Conservation (phyloP, 2,797 vertebrate genomes). For the Rhynchotus rufescens region DNA sequence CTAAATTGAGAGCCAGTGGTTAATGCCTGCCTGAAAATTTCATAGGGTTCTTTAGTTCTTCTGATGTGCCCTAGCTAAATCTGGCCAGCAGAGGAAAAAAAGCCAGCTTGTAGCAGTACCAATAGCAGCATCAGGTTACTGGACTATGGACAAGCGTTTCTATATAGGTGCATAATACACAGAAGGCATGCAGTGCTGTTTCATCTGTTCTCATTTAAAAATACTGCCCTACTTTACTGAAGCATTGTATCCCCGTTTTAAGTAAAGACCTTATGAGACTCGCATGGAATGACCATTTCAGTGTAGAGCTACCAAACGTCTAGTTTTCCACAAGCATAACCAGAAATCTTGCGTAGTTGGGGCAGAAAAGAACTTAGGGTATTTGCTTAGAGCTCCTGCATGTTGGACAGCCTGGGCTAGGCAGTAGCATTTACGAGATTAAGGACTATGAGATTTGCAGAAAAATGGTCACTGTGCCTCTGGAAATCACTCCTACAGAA, state of each 20-base stretch:
- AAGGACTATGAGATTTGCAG: not conserved
- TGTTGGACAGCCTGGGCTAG: not conserved
- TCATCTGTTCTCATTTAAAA: not conserved
- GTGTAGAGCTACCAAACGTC: not conserved
- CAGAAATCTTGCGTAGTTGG: not conserved
- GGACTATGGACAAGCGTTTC: not conserved
- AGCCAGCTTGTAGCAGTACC: not conserved
- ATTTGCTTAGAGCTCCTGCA: not conserved
- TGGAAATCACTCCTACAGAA: not conserved
- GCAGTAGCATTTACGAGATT: not conserved
- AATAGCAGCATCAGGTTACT: not conserved
- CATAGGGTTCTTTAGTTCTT: not conserved
- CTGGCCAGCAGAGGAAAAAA: not conserved
- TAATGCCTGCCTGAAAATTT: not conserved
- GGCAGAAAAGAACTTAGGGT: not conserved
- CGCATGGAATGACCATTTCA: not conserved
- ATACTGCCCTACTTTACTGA: not conserved
- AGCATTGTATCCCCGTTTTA: not conserved
- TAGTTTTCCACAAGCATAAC: not conserved
- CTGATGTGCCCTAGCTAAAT: not conserved
- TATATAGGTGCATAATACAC: not conserved
- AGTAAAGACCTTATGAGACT: not conserved
- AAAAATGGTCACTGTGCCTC: not conserved
- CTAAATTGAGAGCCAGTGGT: not conserved
- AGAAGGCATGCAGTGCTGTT: not conserved